phyloP scores from a whole-genome alignment of 92 coral and sea anemone genomes.

The Virgularia gustaviana region DNA sequence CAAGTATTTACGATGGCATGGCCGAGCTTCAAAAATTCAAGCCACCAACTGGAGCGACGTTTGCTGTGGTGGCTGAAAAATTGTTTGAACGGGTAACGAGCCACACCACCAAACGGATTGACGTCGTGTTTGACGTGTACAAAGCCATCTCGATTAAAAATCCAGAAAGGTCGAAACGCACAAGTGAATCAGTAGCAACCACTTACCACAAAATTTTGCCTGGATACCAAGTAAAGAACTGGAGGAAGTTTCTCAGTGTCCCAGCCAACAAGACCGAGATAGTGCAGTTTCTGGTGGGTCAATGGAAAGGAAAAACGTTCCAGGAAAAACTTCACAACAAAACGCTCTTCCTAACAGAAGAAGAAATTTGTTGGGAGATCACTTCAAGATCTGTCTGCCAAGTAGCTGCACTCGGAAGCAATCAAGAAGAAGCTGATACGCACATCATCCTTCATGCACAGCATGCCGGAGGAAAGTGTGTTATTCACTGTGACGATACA shows the following conservation, averaged over 20 bases:
- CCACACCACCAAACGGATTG: constrained; percentile 1
- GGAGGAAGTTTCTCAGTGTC: constrained; percentile 23
- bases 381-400: constrained; percentile 7
- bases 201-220: constrained; percentile 28
- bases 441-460: constrained; percentile 23
- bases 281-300: constrained; percentile 29
- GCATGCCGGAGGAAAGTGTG: constrained; percentile 21
- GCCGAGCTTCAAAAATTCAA: constrained; percentile 41
- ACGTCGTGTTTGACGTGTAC: constrained; percentile 39
- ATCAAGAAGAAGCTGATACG: constrained; percentile 34
- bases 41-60: constrained; percentile 23
- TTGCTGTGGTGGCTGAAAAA: constrained; percentile 27
- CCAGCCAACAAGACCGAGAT: constrained; percentile 30
- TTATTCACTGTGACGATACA: constrained; percentile 47
- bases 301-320: constrained; percentile 17
- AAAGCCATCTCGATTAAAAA: constrained; percentile 51
- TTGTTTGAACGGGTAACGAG: constrained; percentile 10
- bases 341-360: constrained; percentile 29
- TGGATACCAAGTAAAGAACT: constrained; percentile 8
- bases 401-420: constrained; percentile 34
- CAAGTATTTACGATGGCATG: constrained; percentile 47
- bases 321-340: constrained; percentile 23
- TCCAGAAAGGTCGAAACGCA: constrained; percentile 48
- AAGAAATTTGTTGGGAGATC: constrained; percentile 32
- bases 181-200: background rate